Evolutionary conservation across 2,888 invertebrate species (phyloP).

Genomic region (Acleris literana): DNA sequence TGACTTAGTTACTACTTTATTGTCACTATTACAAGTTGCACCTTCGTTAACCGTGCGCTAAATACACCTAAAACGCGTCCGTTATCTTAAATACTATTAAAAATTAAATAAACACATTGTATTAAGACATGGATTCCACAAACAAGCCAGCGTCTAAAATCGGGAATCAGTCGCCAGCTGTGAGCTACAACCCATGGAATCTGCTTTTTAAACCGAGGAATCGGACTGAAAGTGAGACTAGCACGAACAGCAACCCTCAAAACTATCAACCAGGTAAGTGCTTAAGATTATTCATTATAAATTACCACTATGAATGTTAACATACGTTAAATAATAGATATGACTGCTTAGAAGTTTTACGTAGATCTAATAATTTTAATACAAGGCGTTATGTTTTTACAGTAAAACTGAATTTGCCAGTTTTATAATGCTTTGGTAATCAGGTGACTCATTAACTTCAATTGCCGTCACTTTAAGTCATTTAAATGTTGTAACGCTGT

Average conservation of each 20-base stretch:
- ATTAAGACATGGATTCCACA: conserved; percentile 62
- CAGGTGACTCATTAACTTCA: no score
- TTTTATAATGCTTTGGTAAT: no score
- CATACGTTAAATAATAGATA: not conserved
- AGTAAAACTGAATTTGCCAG: no score
- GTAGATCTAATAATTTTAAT: no score
- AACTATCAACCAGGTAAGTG: conserved; percentile 65
- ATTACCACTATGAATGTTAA: not conserved
- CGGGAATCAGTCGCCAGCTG: conserved; percentile 52
- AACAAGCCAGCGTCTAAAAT: conserved; percentile 59
- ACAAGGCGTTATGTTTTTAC: no score
- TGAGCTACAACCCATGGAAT: conserved; percentile 73
- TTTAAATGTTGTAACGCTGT: no score
- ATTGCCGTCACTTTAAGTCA: no score
- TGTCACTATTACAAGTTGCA: conserved; percentile 62
- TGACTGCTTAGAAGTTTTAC: no score
- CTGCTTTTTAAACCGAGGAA: conserved; percentile 68
- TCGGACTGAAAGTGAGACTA: conserved; percentile 75
- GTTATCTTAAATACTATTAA: not conserved
- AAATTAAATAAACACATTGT: not conserved
- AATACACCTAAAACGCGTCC: conserved; percentile 53
- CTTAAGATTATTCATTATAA: conserved; percentile 25
- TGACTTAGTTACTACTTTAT: conserved; percentile 42
- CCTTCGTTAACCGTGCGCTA: conserved; percentile 50
- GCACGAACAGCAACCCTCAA: conserved; percentile 63